Evolutionary conservation across 2,797 vertebrate genomes (phyloP), one percentile per base, ranked within the genome.

Genomic region (Danio aesculapii): DNA sequence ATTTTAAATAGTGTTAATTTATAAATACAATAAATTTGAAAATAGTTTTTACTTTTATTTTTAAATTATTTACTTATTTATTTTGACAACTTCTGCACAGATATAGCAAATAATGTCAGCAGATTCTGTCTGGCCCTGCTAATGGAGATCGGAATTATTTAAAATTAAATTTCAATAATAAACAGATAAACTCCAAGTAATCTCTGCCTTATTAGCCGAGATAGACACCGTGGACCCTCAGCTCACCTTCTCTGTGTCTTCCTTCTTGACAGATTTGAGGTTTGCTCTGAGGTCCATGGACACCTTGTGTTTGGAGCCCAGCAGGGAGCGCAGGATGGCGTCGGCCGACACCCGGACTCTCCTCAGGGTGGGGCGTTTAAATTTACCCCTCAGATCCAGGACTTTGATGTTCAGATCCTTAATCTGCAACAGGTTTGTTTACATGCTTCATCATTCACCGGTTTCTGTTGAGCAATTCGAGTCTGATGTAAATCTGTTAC

Each of bases 291-390:
- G 93, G 19, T 99, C 98, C 97, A 99, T 92, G 67, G 98, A 99
- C 57, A 99, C 98, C 84, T 99, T 99, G 92, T 99, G 98, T 87
- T 99, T 99, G 83, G 98, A 99, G 79, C 98, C 98, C 91, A 99
- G 92, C 8, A 99, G 92, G 9, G 98, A 98, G 73, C 98, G 91
- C 80, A 99, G 93, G 94, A 99, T 99, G 88, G 98, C 98, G 0
- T 99, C 98, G 0, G 98, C 98, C 0, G 97, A 99, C 47, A 99
- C 97, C 0, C 97, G 94, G 7, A 99, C 98, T 16, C 98, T 91
- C 1, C 98, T 94, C 84, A 99, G 91, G 0, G 92, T 94, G 0
- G 98, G 98, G 0, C 96, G 93, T 84, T 99, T 99, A 89, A 99
- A 99, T 90, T 99, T 99, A 2, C 98, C 98, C 21, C 97, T 90